Evolutionary conservation across 2,888 invertebrate genomes (phyloP).

Genomic region (Enchytraeus crypticus): DNA sequence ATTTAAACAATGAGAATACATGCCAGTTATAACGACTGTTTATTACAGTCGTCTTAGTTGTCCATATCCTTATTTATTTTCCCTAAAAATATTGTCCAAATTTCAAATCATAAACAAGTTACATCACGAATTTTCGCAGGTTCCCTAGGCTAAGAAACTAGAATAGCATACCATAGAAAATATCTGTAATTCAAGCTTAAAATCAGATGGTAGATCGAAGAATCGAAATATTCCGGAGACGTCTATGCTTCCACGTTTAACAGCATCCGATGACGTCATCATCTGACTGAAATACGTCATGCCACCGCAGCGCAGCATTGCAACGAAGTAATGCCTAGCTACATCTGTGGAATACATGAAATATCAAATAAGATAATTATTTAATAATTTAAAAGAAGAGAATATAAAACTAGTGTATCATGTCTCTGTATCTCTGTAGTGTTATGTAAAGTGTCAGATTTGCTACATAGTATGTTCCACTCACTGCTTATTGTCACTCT

Average conservation of each 20-base stretch:
- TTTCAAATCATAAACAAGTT: background rate
- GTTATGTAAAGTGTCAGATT: no score
- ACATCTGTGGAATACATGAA: background rate
- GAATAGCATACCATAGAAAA: conserved; percentile 57
- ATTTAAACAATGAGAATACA: no score
- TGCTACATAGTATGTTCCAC: no score
- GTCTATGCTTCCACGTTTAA: conserved; percentile 45
- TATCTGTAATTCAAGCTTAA: conserved; percentile 66
- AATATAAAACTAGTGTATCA: no score
- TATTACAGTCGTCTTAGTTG: no score
- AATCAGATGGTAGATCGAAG: conserved; percentile 74
- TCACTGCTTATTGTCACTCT: no score
- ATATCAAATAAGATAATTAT: background rate
- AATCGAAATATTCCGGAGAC: conserved; percentile 56
- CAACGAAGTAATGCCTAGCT: conserved; percentile 38
- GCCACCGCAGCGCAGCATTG: conserved; percentile 52
- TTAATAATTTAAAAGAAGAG: no score
- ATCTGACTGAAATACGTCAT: conserved; percentile 53
- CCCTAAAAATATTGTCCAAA: background rate
- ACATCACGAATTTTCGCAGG: background rate
- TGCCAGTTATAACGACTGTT: no score
- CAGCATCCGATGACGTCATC: conserved; percentile 54
- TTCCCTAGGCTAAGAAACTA: no score
- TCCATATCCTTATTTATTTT: no score
- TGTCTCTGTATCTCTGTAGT: no score